These are phyloP conservation scores for Amiota communis DNA, from an alignment of 2,888 invertebrate species.

Conservation along the genomic window DNA sequence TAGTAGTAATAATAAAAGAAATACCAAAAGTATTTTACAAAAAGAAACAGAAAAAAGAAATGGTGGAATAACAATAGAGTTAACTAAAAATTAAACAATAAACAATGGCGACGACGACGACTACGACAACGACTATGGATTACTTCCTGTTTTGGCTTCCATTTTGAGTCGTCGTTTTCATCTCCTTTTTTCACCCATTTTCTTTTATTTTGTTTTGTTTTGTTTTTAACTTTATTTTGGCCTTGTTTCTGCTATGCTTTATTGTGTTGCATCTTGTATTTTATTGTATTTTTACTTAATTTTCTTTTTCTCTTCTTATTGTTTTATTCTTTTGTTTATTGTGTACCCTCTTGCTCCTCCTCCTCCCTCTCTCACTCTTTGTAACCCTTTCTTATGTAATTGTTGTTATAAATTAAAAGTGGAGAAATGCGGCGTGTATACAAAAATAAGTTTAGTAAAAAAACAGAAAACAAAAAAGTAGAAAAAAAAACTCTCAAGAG, in stretches of 20 bases:
- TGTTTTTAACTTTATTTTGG: slow-evolving; percentile 33
- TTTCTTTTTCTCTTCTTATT: slow-evolving; percentile 40
- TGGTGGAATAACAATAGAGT: slow-evolving; percentile 47
- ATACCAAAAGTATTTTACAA: slow-evolving; percentile 25
- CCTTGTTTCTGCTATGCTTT: neutral
- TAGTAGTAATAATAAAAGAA: slow-evolving; percentile 29
- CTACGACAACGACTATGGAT: slow-evolving; percentile 65
- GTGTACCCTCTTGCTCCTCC: neutral
- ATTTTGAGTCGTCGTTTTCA: slow-evolving; percentile 52
- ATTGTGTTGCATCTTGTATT: slow-evolving; percentile 57
- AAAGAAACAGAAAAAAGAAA: slow-evolving; percentile 30
- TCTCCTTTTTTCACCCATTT: neutral
- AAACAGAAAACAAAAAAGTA: too few species aligned
- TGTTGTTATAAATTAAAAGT: slow-evolving; percentile 9
- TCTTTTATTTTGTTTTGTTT: slow-evolving; percentile 36
- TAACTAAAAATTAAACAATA: slow-evolving; percentile 65
- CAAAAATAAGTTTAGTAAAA: too few species aligned
- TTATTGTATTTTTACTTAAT: slow-evolving; percentile 16
- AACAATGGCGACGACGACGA: slow-evolving; percentile 65
- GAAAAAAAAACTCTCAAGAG: too few species aligned
- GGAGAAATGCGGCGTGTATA: neutral
- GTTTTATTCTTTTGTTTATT: slow-evolving; percentile 42
- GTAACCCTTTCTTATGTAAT: neutral
- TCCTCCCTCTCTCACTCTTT: neutral
- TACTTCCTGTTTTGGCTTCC: slow-evolving; percentile 65